Conservation (phyloP, 2,797 vertebrate genomes). For the Manis pentadactyla region DNA sequence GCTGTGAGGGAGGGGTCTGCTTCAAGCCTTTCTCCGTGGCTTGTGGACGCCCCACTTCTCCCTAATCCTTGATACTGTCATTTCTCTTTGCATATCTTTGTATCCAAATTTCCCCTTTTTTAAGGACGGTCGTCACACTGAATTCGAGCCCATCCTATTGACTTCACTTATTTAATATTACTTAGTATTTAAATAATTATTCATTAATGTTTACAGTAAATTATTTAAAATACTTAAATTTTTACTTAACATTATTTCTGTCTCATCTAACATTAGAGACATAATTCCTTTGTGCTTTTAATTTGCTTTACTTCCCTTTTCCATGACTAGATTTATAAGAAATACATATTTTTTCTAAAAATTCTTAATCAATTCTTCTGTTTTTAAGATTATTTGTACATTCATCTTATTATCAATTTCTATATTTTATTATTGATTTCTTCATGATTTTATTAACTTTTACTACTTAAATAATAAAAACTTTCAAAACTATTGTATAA, state of each 20-base stretch:
- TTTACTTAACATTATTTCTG: neutral
- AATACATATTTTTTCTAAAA: neutral
- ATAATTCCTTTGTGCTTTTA: neutral
- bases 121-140: too few species aligned
- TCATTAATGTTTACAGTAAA: too few species aligned
- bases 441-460: neutral
- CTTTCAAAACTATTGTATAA: neutral
- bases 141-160: neutral
- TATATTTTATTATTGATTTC: neutral
- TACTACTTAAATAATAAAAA: neutral
- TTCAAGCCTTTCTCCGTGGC: neutral
- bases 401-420: neutral
- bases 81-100: neutral
- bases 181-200: too few species aligned
- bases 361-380: neutral
- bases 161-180: neutral
- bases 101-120: neutral
- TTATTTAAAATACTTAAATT: too few species aligned
- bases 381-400: neutral
- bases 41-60: neutral
- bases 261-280: neutral
- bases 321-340: neutral
- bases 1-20: neutral
- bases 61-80: neutral
- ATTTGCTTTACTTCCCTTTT: neutral